These are phyloP conservation scores for Epinotia bilunana DNA, from an alignment of 2,888 invertebrate species.

Conservation along the genomic window DNA sequence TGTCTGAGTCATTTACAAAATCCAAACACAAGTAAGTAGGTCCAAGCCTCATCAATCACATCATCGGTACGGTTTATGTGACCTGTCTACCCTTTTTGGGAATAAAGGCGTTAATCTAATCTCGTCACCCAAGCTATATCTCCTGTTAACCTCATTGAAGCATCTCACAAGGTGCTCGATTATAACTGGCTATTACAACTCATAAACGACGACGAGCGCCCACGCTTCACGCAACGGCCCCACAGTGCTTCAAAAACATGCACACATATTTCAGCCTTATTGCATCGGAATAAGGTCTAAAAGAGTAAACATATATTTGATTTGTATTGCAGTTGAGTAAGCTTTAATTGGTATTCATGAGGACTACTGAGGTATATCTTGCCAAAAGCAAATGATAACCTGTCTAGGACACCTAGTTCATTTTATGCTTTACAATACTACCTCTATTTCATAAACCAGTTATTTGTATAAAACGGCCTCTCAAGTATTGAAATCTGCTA, in stretches of 20 bases:
- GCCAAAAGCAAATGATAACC: slow-evolving; percentile 4
- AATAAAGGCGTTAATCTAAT: not conserved
- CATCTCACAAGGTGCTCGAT: slow-evolving; percentile 61
- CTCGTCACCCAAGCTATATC: slow-evolving; percentile 7
- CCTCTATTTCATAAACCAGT: no score
- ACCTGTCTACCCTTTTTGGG: no score
- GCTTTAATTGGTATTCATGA: slow-evolving; percentile 22
- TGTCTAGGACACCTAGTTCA: no score
- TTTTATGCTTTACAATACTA: no score
- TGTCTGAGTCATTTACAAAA: no score
- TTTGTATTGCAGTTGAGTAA: slow-evolving; percentile 2
- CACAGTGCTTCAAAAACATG: not conserved
- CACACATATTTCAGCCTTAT: not conserved
- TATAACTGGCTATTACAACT: slow-evolving; percentile 68
- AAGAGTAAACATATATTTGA: not conserved
- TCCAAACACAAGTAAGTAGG: no score
- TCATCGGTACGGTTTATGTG: no score
- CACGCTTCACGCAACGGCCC: slow-evolving; percentile 41
- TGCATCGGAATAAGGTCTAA: not conserved
- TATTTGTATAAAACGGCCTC: no score
- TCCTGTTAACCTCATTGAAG: slow-evolving; percentile 59
- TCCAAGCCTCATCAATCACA: no score
- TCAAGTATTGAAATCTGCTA: no score
- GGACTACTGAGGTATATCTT: slow-evolving; percentile 14
- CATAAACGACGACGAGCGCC: slow-evolving; percentile 63